Evolutionary conservation across 2,888 invertebrate species (phyloP).

Genomic region (Lypha dubia): DNA sequence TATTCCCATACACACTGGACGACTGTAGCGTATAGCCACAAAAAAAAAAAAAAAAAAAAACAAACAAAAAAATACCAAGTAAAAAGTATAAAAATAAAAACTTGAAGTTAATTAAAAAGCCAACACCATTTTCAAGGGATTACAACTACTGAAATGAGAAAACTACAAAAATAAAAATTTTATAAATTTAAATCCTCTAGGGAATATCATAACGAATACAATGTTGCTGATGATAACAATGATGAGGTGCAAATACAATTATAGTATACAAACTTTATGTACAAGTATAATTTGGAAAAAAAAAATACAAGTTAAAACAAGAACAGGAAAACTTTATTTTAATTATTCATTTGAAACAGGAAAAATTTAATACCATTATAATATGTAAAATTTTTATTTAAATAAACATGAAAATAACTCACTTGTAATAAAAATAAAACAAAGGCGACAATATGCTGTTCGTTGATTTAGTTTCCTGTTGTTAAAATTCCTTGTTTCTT

Average conservation of each 20-base stretch:
- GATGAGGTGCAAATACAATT: slow-evolving; percentile 52
- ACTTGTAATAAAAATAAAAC: not conserved
- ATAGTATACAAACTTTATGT: slow-evolving; percentile 27
- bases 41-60: not conserved
- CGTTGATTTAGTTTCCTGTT: slow-evolving; percentile 54
- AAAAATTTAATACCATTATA: slow-evolving; percentile 17
- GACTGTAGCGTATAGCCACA: not conserved
- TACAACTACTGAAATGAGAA: slow-evolving; percentile 37
- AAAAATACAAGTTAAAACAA: slow-evolving; percentile 2
- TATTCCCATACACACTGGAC: not conserved
- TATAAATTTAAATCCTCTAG: slow-evolving; percentile 34
- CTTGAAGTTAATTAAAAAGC: slow-evolving; percentile 50
- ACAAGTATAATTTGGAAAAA: slow-evolving; percentile 27
- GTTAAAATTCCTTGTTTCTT: slow-evolving; percentile 7
- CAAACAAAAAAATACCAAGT: not conserved
- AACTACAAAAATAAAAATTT: slow-evolving; percentile 9
- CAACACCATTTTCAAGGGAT: slow-evolving; percentile 40
- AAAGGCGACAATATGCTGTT: not conserved
- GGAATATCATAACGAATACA: slow-evolving; percentile 17
- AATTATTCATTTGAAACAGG: slow-evolving; percentile 52
- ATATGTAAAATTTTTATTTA: slow-evolving; percentile 27
- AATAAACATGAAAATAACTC: not conserved
- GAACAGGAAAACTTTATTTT: slow-evolving; percentile 42
- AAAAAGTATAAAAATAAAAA: not conserved
- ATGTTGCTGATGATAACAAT: not conserved